Evolutionary conservation across 2,888 invertebrate genomes (phyloP).

Genomic region (Falcaria lacertinaria): DNA sequence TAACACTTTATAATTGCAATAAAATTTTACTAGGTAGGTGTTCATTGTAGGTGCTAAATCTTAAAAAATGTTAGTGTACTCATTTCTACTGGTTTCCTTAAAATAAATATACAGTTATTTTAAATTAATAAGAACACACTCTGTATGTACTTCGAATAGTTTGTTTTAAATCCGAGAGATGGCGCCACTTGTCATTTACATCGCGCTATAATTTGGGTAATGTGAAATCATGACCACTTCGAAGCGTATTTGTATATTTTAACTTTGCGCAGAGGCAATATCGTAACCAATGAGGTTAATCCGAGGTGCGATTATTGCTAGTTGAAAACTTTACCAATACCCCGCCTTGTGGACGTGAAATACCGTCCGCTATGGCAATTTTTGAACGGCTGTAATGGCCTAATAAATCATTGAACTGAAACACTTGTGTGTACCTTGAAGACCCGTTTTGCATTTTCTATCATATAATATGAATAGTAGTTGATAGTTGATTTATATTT

Average conservation of each 20-base stretch:
- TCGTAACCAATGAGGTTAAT: slow-evolving; percentile 95
- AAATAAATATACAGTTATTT: no score
- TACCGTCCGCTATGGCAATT: slow-evolving; percentile 92
- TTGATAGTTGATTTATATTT: no score
- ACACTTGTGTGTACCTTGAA: slow-evolving; percentile 96
- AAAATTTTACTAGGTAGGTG: no score
- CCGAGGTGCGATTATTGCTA: slow-evolving; percentile 95
- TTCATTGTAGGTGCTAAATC: no score
- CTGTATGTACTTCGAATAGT: no score
- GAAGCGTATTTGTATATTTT: slow-evolving; percentile 26
- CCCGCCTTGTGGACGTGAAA: slow-evolving; percentile 93
- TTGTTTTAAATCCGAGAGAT: slow-evolving; percentile 16
- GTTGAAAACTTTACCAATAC: slow-evolving; percentile 97
- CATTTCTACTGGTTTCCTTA: no score
- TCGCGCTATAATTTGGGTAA: slow-evolving; percentile 18
- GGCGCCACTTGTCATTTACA: slow-evolving; percentile 22
- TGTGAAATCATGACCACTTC: slow-evolving; percentile 1
- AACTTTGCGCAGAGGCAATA: slow-evolving; percentile 96
- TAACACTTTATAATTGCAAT: no score
- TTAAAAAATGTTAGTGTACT: no score
- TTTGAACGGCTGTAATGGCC: slow-evolving; percentile 85
- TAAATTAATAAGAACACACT: no score
- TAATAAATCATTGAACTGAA: slow-evolving; percentile 95
- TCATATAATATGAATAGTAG: no score
- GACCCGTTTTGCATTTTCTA: no score